These are phyloP conservation scores for Actinia equina DNA, from an alignment of 64 coral and sea anemone species.

Conservation along the genomic window DNA sequence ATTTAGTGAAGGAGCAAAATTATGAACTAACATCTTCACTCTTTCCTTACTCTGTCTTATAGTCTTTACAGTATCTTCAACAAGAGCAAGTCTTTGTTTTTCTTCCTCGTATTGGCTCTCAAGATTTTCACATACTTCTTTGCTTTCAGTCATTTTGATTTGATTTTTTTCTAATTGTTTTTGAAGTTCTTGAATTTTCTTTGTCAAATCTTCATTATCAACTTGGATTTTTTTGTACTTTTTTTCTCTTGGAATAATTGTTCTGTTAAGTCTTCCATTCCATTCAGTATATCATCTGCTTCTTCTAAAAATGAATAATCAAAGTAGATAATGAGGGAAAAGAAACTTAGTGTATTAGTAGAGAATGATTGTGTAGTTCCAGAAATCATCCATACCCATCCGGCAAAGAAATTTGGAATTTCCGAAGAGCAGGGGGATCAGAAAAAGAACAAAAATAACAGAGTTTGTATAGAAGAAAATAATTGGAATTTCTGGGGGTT, in stretches of 20 bases:
- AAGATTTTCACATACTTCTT: constrained; percentile 58
- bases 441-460: too few species aligned
- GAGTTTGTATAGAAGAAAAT: too few species aligned
- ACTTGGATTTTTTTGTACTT: constrained; percentile 67
- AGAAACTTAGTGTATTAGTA: too few species aligned
- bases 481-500: too few species aligned
- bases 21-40: constrained; percentile 93
- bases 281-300: constrained; percentile 64
- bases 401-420: too few species aligned
- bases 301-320: constrained; percentile 48
- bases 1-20: constrained; percentile 82
- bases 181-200: constrained; percentile 85
- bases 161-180: constrained; percentile 55
- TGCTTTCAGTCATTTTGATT: constrained; percentile 39
- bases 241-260: constrained; percentile 94
- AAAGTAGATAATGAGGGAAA: too few species aligned
- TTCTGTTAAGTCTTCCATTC: constrained; percentile 89
- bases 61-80: constrained; percentile 93
- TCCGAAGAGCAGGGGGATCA: too few species aligned
- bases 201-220: constrained; percentile 55
- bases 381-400: too few species aligned
- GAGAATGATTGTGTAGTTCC: too few species aligned
- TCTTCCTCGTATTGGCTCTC: constrained; percentile 83
- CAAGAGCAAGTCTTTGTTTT: constrained; percentile 72
- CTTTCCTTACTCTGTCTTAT: constrained; percentile 94